A percentile compares a stretch with the other conserved stretches of the same genome.
These are phyloP conservation scores for Aeoliscus strigatus DNA, from an alignment of 2,797 vertebrate species.

Conservation along the genomic window DNA sequence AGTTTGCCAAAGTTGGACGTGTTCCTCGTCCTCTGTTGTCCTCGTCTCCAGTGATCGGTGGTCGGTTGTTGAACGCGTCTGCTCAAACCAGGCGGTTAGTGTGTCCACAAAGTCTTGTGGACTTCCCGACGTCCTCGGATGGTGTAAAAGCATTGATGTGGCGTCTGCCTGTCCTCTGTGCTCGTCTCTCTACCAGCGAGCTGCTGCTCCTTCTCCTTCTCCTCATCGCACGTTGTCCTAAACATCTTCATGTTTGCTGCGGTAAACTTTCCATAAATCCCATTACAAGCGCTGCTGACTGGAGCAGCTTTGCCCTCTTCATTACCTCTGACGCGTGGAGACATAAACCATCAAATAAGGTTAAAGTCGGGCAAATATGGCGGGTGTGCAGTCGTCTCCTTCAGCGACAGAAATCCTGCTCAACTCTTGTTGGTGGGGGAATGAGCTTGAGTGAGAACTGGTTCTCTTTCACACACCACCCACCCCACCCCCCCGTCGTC, in stretches of 20 bases:
- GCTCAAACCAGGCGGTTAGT: no score
- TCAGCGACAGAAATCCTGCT: conserved; percentile 67
- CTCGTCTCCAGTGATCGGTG: no score
- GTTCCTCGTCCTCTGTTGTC: no score
- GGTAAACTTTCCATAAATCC: conserved; percentile 51
- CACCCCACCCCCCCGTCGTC: conserved; percentile 24
- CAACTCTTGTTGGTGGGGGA: conserved; percentile 54
- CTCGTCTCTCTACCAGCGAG: no score
- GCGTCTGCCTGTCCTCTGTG: no score
- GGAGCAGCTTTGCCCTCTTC: conserved; percentile 61
- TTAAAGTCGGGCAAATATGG: conserved; percentile 69
- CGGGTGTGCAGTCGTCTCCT: conserved; percentile 55
- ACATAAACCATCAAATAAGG: conserved; percentile 70
- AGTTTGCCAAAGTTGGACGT: no score
- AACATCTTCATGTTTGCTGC: conserved; percentile 37
- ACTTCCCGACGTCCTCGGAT: no score
- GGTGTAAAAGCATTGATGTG: no score
- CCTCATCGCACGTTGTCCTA: conserved; percentile 33
- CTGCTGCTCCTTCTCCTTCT: no score
- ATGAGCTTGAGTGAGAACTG: conserved; percentile 57
- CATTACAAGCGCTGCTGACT: conserved; percentile 61
- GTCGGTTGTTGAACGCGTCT: no score
- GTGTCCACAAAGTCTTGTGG: no score
- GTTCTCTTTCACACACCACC: conserved; percentile 35
- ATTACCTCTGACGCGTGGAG: conserved; percentile 71